Evolutionary conservation across 2,797 vertebrate species (phyloP), one percentile per base, ranked within the genome.

Genomic region (Uromys caudimaculatus): DNA sequence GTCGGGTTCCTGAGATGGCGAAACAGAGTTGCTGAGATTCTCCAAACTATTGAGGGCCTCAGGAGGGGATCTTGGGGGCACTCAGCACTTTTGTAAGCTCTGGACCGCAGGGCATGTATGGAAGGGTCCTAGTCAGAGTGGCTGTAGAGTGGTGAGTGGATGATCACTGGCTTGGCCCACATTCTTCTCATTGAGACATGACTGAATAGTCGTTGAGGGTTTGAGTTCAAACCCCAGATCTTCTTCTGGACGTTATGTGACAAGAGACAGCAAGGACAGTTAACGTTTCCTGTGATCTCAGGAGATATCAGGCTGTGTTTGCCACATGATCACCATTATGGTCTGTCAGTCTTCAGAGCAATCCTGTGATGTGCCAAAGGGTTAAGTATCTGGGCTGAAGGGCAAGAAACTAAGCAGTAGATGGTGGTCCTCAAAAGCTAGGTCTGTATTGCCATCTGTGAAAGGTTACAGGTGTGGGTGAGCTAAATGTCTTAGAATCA

Each of bases 1-100:
- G 58, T 88, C 35, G 10, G 89, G 44, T 95, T 95, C 97, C 91
- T 85, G 97, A 95, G 92, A 83, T 88, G 83, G 75, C 64, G 76
- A 96, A 82, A 91, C 16, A 64, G 87, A 90, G 54, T 56, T 83
- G 60, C 38, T 0, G 3, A 96, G 83, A 86, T 89, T 91, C 86
- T 96, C 79, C 64, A 88, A 82, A 95, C 93, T 91, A 90, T 91
- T 71, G 92, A 97, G 89, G 58, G 24, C 21, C 71, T 88, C 24
- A 73, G 38, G 56, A 94, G 50, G 83, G 58, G 3, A 1, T 9
- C 14, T 9, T 1, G 62, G 17, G 44, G 47, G 12, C 85, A 19
- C 87, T 93, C 62, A 47, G 17, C n/a, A 50, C 32, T 77, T 78
- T 89, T 27, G 69, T 35, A 93, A 84, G 24, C 81, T 96, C 21